Percentiles rank a stretch among this genome's conserved stretches.
Conservation (phyloP, 2,797 vertebrate species). For the Cynopterus sphinx region DNA sequence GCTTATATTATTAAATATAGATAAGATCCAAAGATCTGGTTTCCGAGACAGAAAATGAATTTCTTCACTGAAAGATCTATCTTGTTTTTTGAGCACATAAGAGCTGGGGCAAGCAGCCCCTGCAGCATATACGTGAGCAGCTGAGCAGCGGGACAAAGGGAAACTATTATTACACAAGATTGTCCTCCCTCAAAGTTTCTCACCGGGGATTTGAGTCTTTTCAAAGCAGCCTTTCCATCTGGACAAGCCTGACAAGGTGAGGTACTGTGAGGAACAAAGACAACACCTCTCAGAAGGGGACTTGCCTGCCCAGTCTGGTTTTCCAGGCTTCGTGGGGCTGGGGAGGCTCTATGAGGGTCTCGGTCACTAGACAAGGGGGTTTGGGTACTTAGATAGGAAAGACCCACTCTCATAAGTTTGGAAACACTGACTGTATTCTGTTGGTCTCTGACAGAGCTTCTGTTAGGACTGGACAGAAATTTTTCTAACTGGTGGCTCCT, state of each 20-base stretch:
- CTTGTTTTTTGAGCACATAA: background rate
- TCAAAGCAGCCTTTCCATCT: background rate
- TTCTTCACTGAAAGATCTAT: background rate
- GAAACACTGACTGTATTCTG: background rate
- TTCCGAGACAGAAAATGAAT: constrained; percentile 23
- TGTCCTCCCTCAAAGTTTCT: background rate
- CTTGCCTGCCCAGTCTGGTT: background rate
- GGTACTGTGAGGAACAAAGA: background rate
- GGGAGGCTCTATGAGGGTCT: background rate
- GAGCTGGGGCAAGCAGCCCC: background rate
- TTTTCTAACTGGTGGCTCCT: background rate
- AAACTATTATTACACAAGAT: background rate
- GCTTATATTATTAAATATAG: constrained; percentile 31
- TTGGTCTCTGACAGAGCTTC: background rate
- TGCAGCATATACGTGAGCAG: background rate
- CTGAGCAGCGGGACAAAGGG: background rate
- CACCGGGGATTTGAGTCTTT: background rate
- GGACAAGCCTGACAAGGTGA: background rate
- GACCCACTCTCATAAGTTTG: background rate
- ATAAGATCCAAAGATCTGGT: constrained; percentile 1
- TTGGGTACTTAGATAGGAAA: background rate
- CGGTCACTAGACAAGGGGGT: background rate
- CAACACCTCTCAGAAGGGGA: background rate
- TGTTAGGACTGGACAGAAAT: background rate
- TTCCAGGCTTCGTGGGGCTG: background rate